Conservation (phyloP, 2,888 invertebrate species). For the Oxystoma pomonae region DNA sequence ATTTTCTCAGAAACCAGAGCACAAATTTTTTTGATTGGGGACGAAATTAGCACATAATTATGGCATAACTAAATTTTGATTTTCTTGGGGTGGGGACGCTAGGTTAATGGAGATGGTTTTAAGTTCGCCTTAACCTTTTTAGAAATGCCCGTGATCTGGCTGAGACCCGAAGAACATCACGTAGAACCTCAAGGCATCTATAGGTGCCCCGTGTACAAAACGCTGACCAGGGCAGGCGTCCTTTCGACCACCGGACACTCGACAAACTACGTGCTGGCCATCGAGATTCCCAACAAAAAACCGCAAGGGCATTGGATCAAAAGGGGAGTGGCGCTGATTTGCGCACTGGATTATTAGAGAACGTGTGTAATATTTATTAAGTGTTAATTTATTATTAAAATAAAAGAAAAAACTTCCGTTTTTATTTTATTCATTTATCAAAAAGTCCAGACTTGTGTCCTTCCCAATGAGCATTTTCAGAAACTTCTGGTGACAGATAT, state of each 20-base stretch:
- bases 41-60: too few relatives aligned
- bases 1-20: too few relatives aligned
- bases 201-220: conserved; percentile 63
- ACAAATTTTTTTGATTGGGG: too few relatives aligned
- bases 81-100: too few relatives aligned
- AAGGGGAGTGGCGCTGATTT: conserved; percentile 57
- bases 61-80: too few relatives aligned
- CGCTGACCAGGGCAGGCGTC: conserved; percentile 58
- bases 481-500: too few relatives aligned
- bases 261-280: conserved; percentile 62
- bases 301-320: conserved; percentile 59
- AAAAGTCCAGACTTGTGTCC: conserved; percentile 7
- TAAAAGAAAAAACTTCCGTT: background rate
- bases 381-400: too few relatives aligned
- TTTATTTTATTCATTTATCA: conserved; percentile 4
- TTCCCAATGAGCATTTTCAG: too few relatives aligned
- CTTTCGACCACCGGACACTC: conserved; percentile 67
- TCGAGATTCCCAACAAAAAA: conserved; percentile 56
- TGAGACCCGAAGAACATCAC: conserved; percentile 66
- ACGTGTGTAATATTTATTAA: background rate
- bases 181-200: conserved; percentile 51
- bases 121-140: too few relatives aligned
- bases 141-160: conserved; percentile 69
- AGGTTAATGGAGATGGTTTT: too few relatives aligned
- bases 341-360: conserved; percentile 53